Evolutionary conservation across 2,888 invertebrate genomes (phyloP), one percentile per base, ranked within the genome.

Genomic region (Orthonevra nobilis): DNA sequence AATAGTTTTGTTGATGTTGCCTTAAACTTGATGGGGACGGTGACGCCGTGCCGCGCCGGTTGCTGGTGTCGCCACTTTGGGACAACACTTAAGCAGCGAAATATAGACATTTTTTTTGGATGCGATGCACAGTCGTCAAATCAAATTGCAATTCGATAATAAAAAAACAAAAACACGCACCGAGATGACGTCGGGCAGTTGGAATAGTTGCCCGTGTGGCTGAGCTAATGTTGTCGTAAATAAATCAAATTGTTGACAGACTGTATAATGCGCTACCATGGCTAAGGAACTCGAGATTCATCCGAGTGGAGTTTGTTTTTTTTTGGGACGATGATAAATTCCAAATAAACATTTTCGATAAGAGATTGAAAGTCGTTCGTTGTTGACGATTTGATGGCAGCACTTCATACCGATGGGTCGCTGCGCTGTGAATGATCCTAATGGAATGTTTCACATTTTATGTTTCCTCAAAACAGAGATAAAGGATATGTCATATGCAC

Each of bases 201-300:
- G 15, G 26, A 15, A 3, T 10, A 15, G 7, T 17, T 10, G 34
- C 40, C 42, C 12, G 44, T 54, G 46, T 73, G 66, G 46, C 42
- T 9, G 3, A 54, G 34, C 79, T 66, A 73, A 60, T 70, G 66
- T 32, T 20, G 58, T 72, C 64, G 58, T 77, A 73, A 79, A 73
- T 79, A 79, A 79, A 79, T 79, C 73, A 79, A 79, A 79, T 61
- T 17, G 60, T 42, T 60, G 66, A 66, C 66, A 66, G 61, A 30
- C 3, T 42, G 46, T 63, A 40, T 48, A 40, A 46, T 10, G 20
- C 17, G 19, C 1, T 2, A 3, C 7, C 1, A 46, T 15, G 20
- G 12, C 3, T 26, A 12, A 20, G 15, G 64, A 36, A 23, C 23
- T 6, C 12, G 40, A 6, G 40, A 3, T 20, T 26, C 4, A 36